Evolutionary conservation across 2,888 invertebrate genomes (phyloP).

Genomic region (Eupithecia abbreviata): DNA sequence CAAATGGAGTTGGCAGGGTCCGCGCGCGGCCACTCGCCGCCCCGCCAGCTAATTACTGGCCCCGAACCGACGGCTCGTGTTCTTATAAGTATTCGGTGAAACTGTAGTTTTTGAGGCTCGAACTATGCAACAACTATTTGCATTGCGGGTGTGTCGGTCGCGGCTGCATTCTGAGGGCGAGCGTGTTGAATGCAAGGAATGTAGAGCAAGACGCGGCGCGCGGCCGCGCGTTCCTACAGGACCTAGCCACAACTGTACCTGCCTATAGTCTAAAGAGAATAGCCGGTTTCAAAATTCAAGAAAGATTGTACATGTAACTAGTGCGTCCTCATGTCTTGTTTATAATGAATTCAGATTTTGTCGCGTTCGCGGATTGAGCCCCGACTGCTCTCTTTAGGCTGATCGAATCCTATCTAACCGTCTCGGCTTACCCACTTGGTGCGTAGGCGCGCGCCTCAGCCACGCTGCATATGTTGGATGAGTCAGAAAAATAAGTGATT

Average conservation of each 20-base stretch:
- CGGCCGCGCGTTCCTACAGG: constrained; percentile 60
- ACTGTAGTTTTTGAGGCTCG: constrained; percentile 39
- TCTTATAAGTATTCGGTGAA: constrained; percentile 42
- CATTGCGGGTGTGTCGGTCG: constrained; percentile 66
- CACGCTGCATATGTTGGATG: constrained; percentile 78
- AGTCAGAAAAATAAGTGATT: constrained; percentile 76
- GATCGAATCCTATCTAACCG: not conserved
- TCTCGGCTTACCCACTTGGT: constrained; percentile 64
- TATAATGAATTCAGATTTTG: not conserved
- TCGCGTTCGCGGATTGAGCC: not conserved
- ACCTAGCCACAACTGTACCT: constrained; percentile 25
- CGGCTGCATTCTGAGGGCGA: constrained; percentile 77
- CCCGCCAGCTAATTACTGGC: constrained; percentile 75
- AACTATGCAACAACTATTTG: constrained; percentile 72
- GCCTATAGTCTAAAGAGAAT: constrained; percentile 22
- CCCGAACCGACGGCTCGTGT: constrained; percentile 66
- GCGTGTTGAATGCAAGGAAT: constrained; percentile 77
- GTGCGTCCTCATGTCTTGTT: not conserved
- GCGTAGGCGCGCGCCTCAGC: constrained; percentile 67
- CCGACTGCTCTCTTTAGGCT: constrained; percentile 22
- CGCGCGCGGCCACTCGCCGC: constrained; percentile 71
- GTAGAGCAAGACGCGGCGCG: constrained; percentile 65
- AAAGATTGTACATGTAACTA: not conserved
- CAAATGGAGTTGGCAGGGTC: constrained; percentile 76
- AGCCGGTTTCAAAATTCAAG: not conserved